Evolutionary conservation across 2,797 vertebrate genomes (phyloP).

Genomic region (Tokudaia tokunoshimensis): DNA sequence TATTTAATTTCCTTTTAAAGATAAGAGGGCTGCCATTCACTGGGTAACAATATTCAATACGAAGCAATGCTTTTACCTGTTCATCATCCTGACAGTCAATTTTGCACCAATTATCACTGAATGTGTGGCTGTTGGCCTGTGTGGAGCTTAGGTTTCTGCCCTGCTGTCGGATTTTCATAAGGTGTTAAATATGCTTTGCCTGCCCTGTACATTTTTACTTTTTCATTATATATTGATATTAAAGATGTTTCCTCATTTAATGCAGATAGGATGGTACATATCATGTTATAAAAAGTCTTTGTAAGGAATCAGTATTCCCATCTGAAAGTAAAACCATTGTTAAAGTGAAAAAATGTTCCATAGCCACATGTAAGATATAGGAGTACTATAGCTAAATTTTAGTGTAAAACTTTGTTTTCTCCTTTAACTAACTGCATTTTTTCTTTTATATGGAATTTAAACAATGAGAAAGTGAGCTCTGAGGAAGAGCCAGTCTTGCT

Average conservation of each 20-base stretch:
- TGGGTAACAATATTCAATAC: background rate
- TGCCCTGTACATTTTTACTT: conserved; percentile 36
- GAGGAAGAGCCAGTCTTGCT: background rate
- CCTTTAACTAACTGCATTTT: background rate
- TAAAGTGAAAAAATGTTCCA: conserved; percentile 49
- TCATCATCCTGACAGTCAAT: conserved; percentile 33
- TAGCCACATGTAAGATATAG: conserved; percentile 5
- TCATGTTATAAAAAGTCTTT: conserved; percentile 47
- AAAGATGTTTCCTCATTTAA: conserved; percentile 45
- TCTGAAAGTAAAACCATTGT: conserved; percentile 46
- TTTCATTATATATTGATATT: conserved; percentile 62
- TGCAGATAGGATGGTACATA: conserved; percentile 15
- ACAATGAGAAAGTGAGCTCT: conserved; percentile 27
- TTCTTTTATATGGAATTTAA: conserved; percentile 59
- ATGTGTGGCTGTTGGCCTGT: conserved; percentile 17
- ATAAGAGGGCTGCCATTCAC: conserved; percentile 45
- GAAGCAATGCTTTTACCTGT: conserved; percentile 40
- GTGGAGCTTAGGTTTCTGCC: conserved; percentile 29
- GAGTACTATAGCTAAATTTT: conserved; percentile 46
- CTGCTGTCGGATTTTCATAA: conserved; percentile 33
- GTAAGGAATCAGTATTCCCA: conserved; percentile 39
- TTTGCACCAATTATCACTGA: conserved; percentile 42
- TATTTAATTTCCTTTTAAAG: conserved; percentile 69
- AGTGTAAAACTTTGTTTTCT: conserved; percentile 38
- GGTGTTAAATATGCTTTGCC: conserved; percentile 24